Base-by-base conservation (phyloP, 37 sponge, comb jelly and placozoan species). In the Ianthella basta region DNA sequence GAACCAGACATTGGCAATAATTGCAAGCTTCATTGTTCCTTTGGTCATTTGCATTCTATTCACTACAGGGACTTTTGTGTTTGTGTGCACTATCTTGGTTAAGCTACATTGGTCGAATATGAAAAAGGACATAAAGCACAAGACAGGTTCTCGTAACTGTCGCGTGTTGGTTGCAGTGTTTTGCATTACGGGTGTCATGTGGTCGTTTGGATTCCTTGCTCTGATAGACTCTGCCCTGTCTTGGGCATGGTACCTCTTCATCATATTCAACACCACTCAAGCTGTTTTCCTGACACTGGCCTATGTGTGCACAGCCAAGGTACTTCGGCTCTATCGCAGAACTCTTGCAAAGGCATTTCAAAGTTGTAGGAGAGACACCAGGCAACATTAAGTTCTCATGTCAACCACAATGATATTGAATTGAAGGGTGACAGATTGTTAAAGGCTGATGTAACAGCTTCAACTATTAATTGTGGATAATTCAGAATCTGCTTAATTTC, bases 221-320 rank as follows among this genome's bases (percentile, higher is more conserved):
- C 57, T 90, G 18, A 16, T 83, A 0, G 23, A 23, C 10, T 57
- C 59, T 40, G 60, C 41, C 30, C 60, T 37, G 8, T 60, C 24
- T 44, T 87, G 87, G 87, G 72, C 84, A 15, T 87, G 87, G 87
- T 91, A 91, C 61, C 55, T 66, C 24, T 91, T 91, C 72, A 83
- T 91, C 32, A 72, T 87, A 44, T 60, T 90, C 70, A 90, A 82
- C 79, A 83, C 75, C 66, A 83, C 83, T 27, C 90, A 86, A 37
- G 90, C 86, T 19, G 33, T 90, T 35, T 6, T 55, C 16, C 50
- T 90, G 0, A 66, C 56, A 12, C 18, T 90, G 5, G 68, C 82
- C 18, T 81, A 85, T 38, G 33, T 89, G 54, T 61, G 70, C 37
- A 73, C 74, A 23, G 64, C 35, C 27, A 86, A 82, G 69, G 55